Base-by-base conservation (phyloP, 2,113 vertebrate species). In the Carassius auratus region DNA sequence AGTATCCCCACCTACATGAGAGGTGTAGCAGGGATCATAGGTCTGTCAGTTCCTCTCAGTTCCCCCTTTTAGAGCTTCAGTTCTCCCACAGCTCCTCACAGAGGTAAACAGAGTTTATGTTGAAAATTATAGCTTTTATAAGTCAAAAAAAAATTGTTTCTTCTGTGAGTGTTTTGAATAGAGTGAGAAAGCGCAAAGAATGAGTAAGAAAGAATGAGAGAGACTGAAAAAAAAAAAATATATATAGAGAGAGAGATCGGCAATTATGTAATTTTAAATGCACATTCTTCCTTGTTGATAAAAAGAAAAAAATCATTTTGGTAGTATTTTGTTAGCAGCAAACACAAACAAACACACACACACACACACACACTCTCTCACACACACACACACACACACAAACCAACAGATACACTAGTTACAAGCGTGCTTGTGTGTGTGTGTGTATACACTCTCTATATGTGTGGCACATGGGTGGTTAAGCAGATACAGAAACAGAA, bases 1-100 rank as follows among this genome's bases (percentile, higher is more conserved):
- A 93, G 90, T 83, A 87, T 92, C 91, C 92, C 90, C 92, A 93
- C 93, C 93, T 95, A 93, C 88, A 89, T 92, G 93, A 92, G 76
- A 19, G 38, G 82, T 84, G 87, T 88, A 90, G 62, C 83, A 86
- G 88, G 71, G 73, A 90, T 83, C 83, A 90, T 87, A 76, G 87
- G 84, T 87, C 90, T 45, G 79, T 68, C 15, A 13, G 33, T 73
- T n/a, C 75, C 83, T 38, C 82, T 84, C 21, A 23, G 71, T 12
- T 75, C 21, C n/a, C 71, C 42, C 21, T 48, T 75, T 75, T 75
- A 75, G 82, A 84, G 23, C 77, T 87, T 45, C 73, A 74, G 45
- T 78, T 84, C 69, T 84, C 76, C 66, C 86, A 79, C 76, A 23
- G 36, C 50, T 69, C 30, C 69, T 81, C 55, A 59, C 21, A 81